Evolutionary conservation across 2,113 vertebrate genomes (phyloP).

Genomic region (Aspidoscelis tigris): DNA sequence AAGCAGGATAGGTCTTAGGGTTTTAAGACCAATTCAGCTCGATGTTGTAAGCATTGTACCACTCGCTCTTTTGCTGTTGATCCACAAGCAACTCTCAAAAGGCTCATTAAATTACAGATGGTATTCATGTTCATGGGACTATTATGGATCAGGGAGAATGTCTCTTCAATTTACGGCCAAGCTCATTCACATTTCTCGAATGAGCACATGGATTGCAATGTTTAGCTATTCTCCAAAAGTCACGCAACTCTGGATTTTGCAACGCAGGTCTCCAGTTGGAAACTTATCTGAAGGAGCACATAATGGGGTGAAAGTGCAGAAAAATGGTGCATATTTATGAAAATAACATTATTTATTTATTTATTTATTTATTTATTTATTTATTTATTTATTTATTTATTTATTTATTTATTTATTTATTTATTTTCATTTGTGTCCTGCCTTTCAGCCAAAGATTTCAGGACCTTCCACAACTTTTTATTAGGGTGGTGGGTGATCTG

Average conservation of each 20-base stretch:
- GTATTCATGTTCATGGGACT: neutral
- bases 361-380: too few relatives aligned
- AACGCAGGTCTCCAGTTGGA: neutral
- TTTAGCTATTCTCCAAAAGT: neutral
- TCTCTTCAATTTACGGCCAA: too few relatives aligned
- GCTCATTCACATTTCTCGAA: neutral
- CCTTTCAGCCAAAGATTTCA: too few relatives aligned
- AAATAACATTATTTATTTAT: too few relatives aligned
- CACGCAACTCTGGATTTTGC: neutral
- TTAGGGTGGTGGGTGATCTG: too few relatives aligned
- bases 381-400: too few relatives aligned
- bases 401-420: too few relatives aligned
- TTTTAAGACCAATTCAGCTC: neutral
- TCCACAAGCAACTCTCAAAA: neutral
- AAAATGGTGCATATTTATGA: neutral
- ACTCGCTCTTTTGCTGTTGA: neutral
- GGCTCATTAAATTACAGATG: neutral
- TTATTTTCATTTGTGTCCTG: too few relatives aligned
- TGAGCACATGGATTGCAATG: neutral
- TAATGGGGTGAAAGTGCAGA: neutral
- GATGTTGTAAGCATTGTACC: neutral
- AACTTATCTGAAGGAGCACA: neutral
- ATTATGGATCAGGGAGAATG: neutral
- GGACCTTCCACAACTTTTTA: too few relatives aligned
- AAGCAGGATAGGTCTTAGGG: conserved; percentile 2